These are phyloP conservation scores for Dissostichus mawsoni DNA, from an alignment of 2,113 vertebrate species.

Conservation along the genomic window DNA sequence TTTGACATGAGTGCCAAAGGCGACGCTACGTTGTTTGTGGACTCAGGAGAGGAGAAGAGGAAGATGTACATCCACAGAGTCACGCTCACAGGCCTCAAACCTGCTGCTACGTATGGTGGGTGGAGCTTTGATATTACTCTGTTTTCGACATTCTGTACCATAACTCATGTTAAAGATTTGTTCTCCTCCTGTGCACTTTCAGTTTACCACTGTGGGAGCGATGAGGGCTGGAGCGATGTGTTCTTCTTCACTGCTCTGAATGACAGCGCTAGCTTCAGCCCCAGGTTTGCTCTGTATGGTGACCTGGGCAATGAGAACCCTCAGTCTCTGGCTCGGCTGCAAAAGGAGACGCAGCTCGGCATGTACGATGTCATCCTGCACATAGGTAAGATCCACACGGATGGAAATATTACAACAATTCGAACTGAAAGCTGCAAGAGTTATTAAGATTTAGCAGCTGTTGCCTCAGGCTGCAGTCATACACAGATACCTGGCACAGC, in stretches of 20 bases:
- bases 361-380: constrained; percentile 89
- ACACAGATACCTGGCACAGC: constrained; percentile 4
- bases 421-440: not conserved
- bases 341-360: constrained; percentile 85
- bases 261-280: constrained; percentile 83
- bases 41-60: constrained; percentile 84
- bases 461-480: constrained; percentile 21
- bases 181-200: not conserved
- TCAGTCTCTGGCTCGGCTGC: constrained; percentile 88
- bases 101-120: constrained; percentile 84
- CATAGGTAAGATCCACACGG: constrained; percentile 82
- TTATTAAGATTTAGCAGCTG: constrained; percentile 6
- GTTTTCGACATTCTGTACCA: not conserved
- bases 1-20: constrained; percentile 81
- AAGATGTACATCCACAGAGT: constrained; percentile 88
- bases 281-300: constrained; percentile 88
- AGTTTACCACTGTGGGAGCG: constrained; percentile 86
- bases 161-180: not conserved
- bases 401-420: not conserved
- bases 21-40: constrained; percentile 78
- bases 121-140: not conserved
- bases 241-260: constrained; percentile 86
- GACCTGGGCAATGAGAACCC: constrained; percentile 91
- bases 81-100: constrained; percentile 79
- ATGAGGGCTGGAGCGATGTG: constrained; percentile 87